Evolutionary conservation across 2,797 vertebrate species (phyloP).

Genomic region (Pristis pectinata): DNA sequence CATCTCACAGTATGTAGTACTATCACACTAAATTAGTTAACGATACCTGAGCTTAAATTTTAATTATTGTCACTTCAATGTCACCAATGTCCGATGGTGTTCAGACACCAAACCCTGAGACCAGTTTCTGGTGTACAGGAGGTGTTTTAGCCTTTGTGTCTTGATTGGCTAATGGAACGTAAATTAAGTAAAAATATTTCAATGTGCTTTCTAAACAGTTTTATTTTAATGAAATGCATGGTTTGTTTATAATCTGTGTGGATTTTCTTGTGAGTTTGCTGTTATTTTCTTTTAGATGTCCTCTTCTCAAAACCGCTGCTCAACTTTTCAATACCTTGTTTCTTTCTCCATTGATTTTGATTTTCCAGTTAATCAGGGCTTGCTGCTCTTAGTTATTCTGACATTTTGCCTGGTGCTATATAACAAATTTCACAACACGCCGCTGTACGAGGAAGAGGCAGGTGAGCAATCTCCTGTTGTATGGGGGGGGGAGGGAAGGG

Average conservation of each 20-base stretch:
- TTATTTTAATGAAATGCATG: neutral
- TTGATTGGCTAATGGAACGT: neutral
- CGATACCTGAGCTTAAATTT: neutral
- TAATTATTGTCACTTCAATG: neutral
- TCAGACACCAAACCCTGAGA: neutral
- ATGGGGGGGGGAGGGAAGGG: neutral
- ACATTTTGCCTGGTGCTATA: constrained; percentile 74
- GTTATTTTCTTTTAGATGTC: neutral
- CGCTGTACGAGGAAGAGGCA: constrained; percentile 50
- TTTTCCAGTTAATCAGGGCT: constrained; percentile 75
- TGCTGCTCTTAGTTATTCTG: constrained; percentile 76
- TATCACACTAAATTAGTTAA: too few species aligned
- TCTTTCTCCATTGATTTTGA: constrained; percentile 38
- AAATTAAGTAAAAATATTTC: neutral
- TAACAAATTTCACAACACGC: constrained; percentile 63
- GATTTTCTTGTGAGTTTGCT: neutral
- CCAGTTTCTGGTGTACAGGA: neutral
- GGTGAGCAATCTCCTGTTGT: constrained; percentile 50
- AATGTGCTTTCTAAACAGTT: neutral
- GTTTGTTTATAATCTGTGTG: neutral
- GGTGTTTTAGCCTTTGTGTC: neutral
- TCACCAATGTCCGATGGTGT: too few species aligned
- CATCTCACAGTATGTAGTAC: neutral
- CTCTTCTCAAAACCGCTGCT: neutral
- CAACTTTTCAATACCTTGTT: neutral